Evolutionary conservation across 2,888 invertebrate genomes (phyloP).

Genomic region (Anoplius nigerrimus): DNA sequence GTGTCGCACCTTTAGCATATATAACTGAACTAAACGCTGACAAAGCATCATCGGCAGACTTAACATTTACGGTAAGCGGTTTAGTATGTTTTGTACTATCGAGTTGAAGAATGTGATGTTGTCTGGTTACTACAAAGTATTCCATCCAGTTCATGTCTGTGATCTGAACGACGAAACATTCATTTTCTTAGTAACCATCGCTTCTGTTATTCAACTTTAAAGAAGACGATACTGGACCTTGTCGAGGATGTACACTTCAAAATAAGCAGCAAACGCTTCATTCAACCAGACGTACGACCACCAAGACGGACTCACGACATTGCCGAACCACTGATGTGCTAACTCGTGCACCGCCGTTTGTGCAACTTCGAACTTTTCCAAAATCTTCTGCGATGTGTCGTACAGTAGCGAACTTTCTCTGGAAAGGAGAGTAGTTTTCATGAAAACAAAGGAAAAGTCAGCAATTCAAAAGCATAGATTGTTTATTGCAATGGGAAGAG

Average conservation of each 20-base stretch:
- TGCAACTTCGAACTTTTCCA: too few relatives aligned
- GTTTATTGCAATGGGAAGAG: too few relatives aligned
- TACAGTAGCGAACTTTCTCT: too few relatives aligned
- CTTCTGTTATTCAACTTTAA: too few relatives aligned
- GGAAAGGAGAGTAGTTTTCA: too few relatives aligned
- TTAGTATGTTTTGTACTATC: background rate
- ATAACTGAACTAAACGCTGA: too few relatives aligned
- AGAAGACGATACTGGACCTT: too few relatives aligned
- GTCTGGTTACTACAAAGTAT: background rate
- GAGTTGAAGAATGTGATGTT: background rate
- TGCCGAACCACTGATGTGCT: conserved; percentile 77
- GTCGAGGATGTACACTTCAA: conserved; percentile 71
- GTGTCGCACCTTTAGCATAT: background rate
- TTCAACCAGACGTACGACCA: conserved; percentile 74
- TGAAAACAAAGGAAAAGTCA: too few relatives aligned
- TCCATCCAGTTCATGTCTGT: conserved; percentile 32
- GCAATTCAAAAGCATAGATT: too few relatives aligned
- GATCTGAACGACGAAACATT: conserved; percentile 17
- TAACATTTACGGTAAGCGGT: background rate
- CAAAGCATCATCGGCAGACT: too few relatives aligned
- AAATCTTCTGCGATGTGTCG: too few relatives aligned
- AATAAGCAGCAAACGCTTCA: conserved; percentile 77
- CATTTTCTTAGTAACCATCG: too few relatives aligned
- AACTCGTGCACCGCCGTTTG: conserved; percentile 73
- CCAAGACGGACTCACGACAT: conserved; percentile 71